A percentile compares a stretch with the other conserved stretches of the same genome.
These are phyloP conservation scores for Meteorus sp. DNA, from an alignment of 1,140 invertebrate genomes.

Conservation along the genomic window DNA sequence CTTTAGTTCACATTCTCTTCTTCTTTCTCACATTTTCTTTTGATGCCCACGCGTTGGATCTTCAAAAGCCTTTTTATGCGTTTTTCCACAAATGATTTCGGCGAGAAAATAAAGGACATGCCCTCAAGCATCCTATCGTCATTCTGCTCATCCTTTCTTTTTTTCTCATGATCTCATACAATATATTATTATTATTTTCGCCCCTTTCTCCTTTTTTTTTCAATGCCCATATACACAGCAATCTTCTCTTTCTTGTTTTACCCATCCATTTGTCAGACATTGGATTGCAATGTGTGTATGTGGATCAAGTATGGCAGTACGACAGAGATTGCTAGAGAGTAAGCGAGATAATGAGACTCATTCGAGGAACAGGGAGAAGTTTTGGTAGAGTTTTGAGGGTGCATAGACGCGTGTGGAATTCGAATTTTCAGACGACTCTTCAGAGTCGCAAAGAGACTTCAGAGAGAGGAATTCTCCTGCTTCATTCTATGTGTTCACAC, in stretches of 20 bases:
- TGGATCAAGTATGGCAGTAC: not conserved
- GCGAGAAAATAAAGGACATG: constrained; percentile 14
- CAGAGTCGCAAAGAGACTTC: not conserved
- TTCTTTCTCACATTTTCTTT: constrained; percentile 19
- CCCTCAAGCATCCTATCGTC: constrained; percentile 10
- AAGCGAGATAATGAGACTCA: constrained; percentile 6
- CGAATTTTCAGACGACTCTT: constrained; percentile 19
- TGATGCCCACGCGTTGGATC: constrained; percentile 4
- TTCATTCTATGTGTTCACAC: not conserved
- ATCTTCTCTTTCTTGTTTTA: not conserved
- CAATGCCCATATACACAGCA: not conserved
- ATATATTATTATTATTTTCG: too few species aligned
- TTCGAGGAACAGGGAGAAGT: constrained; percentile 23
- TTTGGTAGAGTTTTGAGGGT: constrained; percentile 21
- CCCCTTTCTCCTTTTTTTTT: not conserved
- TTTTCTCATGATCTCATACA: too few species aligned
- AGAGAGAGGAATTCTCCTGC: not conserved
- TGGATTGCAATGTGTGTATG: not conserved
- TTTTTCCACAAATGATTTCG: constrained; percentile 15
- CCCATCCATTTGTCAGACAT: not conserved
- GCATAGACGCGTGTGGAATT: constrained; percentile 26
- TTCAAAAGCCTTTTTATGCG: constrained; percentile 17
- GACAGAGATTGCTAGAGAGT: not conserved
- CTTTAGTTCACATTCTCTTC: constrained; percentile 11
- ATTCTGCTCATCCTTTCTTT: not conserved